Conservation (phyloP, 1,140 invertebrate species). For the Megalopta genalis region DNA sequence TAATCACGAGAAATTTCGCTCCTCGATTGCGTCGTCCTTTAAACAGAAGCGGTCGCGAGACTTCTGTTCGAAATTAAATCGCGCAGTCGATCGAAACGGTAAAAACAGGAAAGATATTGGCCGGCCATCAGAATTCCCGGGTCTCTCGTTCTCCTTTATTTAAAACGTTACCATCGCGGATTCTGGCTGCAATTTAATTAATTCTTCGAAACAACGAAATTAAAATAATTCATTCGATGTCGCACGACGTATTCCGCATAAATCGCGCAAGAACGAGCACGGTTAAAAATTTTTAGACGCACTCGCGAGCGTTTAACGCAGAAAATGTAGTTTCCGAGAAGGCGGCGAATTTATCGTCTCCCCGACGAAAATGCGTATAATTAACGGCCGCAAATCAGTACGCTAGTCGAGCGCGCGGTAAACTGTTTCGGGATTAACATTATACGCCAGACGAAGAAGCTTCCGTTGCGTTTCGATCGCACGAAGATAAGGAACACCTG, state of each 20-base stretch:
- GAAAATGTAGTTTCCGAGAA: neutral
- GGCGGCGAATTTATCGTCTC: neutral
- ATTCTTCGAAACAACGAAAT: no score
- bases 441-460: constrained; percentile 18
- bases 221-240: no score
- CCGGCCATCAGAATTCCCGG: no score
- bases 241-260: no score
- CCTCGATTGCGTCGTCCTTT: neutral
- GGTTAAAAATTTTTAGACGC: neutral
- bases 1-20: neutral
- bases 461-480: constrained; percentile 42
- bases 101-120: neutral
- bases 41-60: neutral
- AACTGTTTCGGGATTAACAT: constrained; percentile 33
- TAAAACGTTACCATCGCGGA: no score
- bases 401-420: neutral
- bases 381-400: constrained; percentile 31
- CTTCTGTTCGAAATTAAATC: neutral
- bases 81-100: neutral
- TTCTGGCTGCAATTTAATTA: no score
- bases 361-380: constrained; percentile 17
- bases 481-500: constrained; percentile 44
- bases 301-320: neutral
- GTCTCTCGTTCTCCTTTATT: no score
- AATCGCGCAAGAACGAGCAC: neutral